Evolutionary conservation across 2,113 vertebrate species (phyloP).

Genomic region (Ictalurus furcatus): DNA sequence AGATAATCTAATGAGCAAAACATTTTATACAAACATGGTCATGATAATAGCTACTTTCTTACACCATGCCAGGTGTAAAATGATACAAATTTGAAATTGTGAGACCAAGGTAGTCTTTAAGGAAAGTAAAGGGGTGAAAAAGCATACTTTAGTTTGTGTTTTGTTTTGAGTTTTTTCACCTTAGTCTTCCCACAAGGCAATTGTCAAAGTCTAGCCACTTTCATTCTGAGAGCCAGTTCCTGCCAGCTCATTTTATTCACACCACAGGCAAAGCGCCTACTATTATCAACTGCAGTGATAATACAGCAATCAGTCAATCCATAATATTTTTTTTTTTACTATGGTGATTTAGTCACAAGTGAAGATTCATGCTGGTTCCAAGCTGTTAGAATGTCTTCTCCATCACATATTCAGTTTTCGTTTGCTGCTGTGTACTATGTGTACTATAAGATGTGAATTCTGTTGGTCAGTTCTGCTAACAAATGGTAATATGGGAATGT

Average conservation of each 20-base stretch:
- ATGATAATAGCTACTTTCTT: background rate
- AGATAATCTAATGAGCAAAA: background rate
- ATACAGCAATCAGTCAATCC: conserved; percentile 1
- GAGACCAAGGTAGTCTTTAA: background rate
- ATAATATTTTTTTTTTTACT: conserved; percentile 16
- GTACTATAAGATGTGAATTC: background rate
- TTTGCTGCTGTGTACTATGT: background rate
- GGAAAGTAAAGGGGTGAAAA: too few species aligned
- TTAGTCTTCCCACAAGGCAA: background rate
- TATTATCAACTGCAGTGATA: conserved; percentile 24
- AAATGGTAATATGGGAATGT: background rate
- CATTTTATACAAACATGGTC: background rate
- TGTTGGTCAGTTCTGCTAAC: background rate
- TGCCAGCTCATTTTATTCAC: conserved; percentile 28
- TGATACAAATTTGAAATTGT: background rate
- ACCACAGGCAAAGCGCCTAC: conserved; percentile 14
- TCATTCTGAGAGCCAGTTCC: background rate
- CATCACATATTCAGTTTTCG: background rate
- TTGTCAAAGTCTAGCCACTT: background rate
- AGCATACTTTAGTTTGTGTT: background rate
- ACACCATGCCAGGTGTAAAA: background rate
- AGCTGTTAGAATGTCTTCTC: background rate
- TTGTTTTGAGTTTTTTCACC: background rate
- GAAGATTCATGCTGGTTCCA: background rate
- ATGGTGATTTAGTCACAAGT: conserved; percentile 1